Evolutionary conservation across 2,888 invertebrate species (phyloP).

Genomic region (Syrphus vitripennis): DNA sequence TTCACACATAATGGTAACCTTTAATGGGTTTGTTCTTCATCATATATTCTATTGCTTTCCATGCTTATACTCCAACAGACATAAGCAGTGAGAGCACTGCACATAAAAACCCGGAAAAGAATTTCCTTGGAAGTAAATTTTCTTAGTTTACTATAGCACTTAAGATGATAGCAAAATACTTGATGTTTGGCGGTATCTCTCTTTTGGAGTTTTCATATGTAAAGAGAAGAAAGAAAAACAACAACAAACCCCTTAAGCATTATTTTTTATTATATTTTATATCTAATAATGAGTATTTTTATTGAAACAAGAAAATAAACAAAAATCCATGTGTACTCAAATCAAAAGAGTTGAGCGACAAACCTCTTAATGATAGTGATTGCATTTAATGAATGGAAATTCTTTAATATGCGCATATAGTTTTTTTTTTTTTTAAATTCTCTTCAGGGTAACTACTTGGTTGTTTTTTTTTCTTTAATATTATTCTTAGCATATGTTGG

Average conservation of each 20-base stretch:
- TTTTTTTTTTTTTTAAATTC: not conserved
- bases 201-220: not conserved
- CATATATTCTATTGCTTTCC: not conserved
- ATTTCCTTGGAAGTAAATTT: slow-evolving; percentile 27
- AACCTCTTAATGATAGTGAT: slow-evolving; percentile 61
- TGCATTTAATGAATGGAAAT: slow-evolving; percentile 54
- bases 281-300: no score
- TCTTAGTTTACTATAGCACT: not conserved
- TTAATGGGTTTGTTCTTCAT: slow-evolving; percentile 41
- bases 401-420: not conserved
- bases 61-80: not conserved
- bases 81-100: not conserved
- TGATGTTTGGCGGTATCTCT: not conserved
- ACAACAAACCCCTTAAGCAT: not conserved
- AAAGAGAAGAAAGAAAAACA: not conserved
- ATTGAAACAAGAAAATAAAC: slow-evolving; percentile 16
- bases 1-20: slow-evolving; percentile 44
- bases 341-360: slow-evolving; percentile 54
- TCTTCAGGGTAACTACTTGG: not conserved
- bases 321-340: not conserved
- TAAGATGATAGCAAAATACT: not conserved
- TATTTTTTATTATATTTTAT: not conserved
- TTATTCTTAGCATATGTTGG: not conserved
- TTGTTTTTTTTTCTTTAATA: not conserved
- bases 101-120: slow-evolving; percentile 59